phyloP scores from a whole-genome alignment of 2,888 invertebrate species.

The Hermaeophaga mercurialis region DNA sequence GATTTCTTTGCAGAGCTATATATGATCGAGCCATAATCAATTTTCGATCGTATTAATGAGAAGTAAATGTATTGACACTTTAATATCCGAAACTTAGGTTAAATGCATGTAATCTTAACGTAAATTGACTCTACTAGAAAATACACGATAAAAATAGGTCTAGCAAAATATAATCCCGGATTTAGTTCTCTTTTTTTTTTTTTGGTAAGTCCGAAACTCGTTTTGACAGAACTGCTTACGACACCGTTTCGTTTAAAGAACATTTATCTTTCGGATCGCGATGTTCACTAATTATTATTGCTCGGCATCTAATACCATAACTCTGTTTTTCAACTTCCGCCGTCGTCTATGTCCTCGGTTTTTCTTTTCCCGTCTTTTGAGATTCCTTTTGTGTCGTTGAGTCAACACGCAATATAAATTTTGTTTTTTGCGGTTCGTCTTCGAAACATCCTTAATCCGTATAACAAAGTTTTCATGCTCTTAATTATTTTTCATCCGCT shows the following conservation, averaged over 20 bases:
- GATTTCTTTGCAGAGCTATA: no score
- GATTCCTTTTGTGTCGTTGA: constrained; percentile 18
- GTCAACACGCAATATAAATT: constrained; percentile 19
- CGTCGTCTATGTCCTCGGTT: neutral
- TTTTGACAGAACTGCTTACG: no score
- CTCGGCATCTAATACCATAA: constrained; percentile 9
- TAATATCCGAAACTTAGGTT: no score
- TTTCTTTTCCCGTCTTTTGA: constrained; percentile 9
- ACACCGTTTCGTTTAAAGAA: neutral
- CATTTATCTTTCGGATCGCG: constrained; percentile 3
- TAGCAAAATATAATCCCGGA: no score
- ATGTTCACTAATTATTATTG: neutral
- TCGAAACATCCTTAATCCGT: constrained; percentile 16
- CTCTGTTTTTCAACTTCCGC: constrained; percentile 5
- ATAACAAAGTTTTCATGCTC: constrained; percentile 22
- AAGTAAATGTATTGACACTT: no score
- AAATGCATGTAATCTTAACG: no score
- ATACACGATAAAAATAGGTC: no score
- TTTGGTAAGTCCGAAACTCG: no score
- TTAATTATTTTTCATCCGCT: constrained; percentile 20
- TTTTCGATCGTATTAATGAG: no score
- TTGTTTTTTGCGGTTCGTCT: constrained; percentile 14
- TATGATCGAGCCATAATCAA: no score
- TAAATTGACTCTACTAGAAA: no score
- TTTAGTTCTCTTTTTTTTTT: no score